Evolutionary conservation across 2,888 invertebrate species (phyloP), one percentile per base, ranked within the genome.

Genomic region (Toxonevra muliebris): DNA sequence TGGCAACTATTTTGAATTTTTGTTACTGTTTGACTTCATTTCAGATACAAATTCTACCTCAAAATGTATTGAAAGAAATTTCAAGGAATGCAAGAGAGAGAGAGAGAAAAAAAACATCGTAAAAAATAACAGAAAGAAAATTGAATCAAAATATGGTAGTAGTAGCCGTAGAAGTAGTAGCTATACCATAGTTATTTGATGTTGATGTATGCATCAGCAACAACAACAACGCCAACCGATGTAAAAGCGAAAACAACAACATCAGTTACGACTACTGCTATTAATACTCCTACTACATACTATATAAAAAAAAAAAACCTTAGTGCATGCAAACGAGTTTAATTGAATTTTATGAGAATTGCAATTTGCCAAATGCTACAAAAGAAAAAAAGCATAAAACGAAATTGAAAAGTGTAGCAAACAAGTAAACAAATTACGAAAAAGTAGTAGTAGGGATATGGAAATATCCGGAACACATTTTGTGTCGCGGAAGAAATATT

Each of bases 331-430:
- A 58, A 65, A 59, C 59, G 65, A 59, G 58, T 58, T 59, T 59
- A 59, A 65, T 65, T 59, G 59, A 30, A 65, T 59, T 59, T 59
- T 50, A 53, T 53, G 53, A 5, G 58, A 50, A 65, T 19, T 12
- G 19, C 43, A 15, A n/a, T 30, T 30, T 53, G 53, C 10, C 50
- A 50, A 65, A 41, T 12, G 19, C 43, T 11, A n/a, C 43, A 48
- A 15, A 15, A 4, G 5, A 30, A 15, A n/a, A 15, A 48, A 48
- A 48, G 48, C 48, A 48, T 13, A 13, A 48, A 48, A 48, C 8
- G 48, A 48, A 11, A 48, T 65, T 59, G 58, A 65, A 64, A 65
- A 59, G 20, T 59, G 52, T 12, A 30, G 41, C 52, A 42, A 48
- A 52, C 20, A 30, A 65, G 52, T 52, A 19, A 42, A 50, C 52